Evolutionary conservation across 1,140 invertebrate species (phyloP), one percentile per base, ranked within the genome.

Genomic region (Meloidogyne hapla): DNA sequence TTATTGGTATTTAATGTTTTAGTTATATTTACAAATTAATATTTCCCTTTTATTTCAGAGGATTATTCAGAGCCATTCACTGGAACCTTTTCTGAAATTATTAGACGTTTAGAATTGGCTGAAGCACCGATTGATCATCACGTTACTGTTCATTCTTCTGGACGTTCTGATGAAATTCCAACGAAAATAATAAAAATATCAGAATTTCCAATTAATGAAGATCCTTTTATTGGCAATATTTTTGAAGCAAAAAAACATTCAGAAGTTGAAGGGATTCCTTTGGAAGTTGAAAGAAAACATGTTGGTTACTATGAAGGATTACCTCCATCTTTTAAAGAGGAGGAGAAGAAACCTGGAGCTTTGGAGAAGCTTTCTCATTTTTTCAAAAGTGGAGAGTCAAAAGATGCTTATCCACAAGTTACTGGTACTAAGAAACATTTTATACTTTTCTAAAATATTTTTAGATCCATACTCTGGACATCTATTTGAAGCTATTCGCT

Each of bases 131-230:
- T 77, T n/a, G 73, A 75, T 13, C 13, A 64, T 6, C 64, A 68
- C 18, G 77, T 78, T 9, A n/a, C 15, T 42, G 77, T 65, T 40
- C 74, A 79, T 25, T 48, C 78, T 25, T 79, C 77, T 62, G 77
- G 78, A 18, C 25, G 33, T 38, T 65, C 66, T 45, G 77, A 79
- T 63, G 48, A 72, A 65, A 26, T 28, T 63, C 18, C 23, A 25
- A 21, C 42, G 23, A 75, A 25, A 40, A 28, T 21, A 63, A 65
- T 4, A 26, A 28, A 12, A 42, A 42, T 56, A 64, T 45, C 62
- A 67, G 62, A 42, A 21, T 26, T 67, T 42, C 25, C 40, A 48
- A 23, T 42, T 45, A 25, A 64, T 67, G 33, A 69, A 74, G 73
- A 67, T 13, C 73, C 28, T 10, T 42, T 67, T 42, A 25, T 61